Evolutionary conservation across 2,797 vertebrate species (phyloP), one percentile per base, ranked within the genome.

Genomic region (Danio albolineatus): DNA sequence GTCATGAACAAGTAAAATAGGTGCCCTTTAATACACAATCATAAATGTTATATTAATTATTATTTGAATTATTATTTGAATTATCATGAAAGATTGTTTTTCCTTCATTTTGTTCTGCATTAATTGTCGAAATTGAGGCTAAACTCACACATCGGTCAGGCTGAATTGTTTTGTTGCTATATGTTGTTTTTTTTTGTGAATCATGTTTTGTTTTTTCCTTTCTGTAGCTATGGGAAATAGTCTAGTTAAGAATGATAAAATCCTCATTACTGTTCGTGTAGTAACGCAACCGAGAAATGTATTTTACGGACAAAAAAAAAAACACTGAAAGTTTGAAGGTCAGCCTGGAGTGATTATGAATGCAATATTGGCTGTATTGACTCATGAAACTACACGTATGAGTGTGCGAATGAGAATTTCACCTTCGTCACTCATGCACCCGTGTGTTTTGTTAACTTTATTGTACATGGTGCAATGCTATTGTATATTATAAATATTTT

Each of bases 391-490:
- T 43, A 43, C 67, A 54, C 1, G 1, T 16, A 65, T 62, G 62
- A 70, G 62, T 69, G 44, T 82, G 46, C 9, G 36, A 78, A 66
- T 9, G n/a, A 62, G 56, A 39, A 14, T 74, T 66, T 78, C 75
- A 80, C 44, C 69, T 72, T 72, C 41, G 13, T 56, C 46, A 36
- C 14, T 61, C 59, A 39, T 73, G 51, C 36, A 49, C 44, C 12
- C 51, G 64, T 46, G 17, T 78, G 41, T 75, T 38, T 53, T 61
- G 16, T 79, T 60, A 61, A 79, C 71, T 10, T 78, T 82, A 48
- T 78, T 80, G 56, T 80, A 71, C 60, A 72, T 78, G 17, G 8
- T 60, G 64, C 28, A 59, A 56, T 75, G 38, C 21, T 56, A 65
- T 44, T 28, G 28, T 28, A 28, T 28, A 28, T 28, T 28, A 28